These are phyloP conservation scores for Ceratina australensis DNA, from an alignment of 1,140 invertebrate species.

Conservation along the genomic window DNA sequence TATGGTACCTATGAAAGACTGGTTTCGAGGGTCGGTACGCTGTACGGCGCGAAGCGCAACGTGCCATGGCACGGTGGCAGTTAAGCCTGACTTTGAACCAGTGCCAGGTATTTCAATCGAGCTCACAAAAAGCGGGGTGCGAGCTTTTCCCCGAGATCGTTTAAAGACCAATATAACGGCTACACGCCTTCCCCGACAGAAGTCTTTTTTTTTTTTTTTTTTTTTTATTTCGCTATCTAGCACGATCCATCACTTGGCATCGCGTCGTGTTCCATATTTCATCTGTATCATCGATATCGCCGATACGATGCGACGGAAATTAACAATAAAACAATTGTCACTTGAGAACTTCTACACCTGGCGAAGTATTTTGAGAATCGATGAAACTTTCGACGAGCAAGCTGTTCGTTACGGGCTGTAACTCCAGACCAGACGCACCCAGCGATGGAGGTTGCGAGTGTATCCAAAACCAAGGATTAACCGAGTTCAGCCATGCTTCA, in stretches of 20 bases:
- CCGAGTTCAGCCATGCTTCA: conserved; percentile 20
- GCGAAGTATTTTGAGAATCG: neutral
- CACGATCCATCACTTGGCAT: neutral
- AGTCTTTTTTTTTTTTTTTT: conserved; percentile 5
- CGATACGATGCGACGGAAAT: neutral
- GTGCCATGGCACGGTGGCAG: conserved; percentile 9
- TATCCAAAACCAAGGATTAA: conserved; percentile 32
- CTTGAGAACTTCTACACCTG: neutral
- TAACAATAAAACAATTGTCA: too few relatives aligned
- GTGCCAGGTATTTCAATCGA: conserved; percentile 73
- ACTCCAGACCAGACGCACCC: neutral
- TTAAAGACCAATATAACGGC: conserved; percentile 61
- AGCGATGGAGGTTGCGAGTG: neutral
- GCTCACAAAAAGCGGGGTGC: conserved; percentile 51
- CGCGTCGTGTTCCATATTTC: neutral
- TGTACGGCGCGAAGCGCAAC: too few relatives aligned
- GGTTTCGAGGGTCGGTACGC: neutral
- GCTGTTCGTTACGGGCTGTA: neutral
- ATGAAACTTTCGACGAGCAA: neutral
- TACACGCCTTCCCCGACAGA: neutral
- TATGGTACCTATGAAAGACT: conserved; percentile 13
- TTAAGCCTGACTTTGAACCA: conserved; percentile 64
- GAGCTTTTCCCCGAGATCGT: conserved; percentile 59
- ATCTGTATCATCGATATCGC: neutral
- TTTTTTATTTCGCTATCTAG: neutral